These are phyloP conservation scores for Hyposoter dolosus DNA, from an alignment of 2,888 invertebrate species.

Conservation along the genomic window DNA sequence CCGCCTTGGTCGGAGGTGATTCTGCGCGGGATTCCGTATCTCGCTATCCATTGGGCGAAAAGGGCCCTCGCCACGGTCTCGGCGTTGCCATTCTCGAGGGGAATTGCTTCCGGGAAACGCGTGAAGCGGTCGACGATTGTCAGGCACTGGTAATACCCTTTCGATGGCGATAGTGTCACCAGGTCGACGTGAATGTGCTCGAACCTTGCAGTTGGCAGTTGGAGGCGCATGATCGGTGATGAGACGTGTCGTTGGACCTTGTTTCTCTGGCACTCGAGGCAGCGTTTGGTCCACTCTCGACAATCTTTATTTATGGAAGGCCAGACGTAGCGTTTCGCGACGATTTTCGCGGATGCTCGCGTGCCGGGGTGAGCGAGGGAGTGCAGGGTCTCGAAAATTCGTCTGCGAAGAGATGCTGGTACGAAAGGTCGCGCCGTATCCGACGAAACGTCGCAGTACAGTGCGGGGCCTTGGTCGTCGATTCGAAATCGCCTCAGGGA, in stretches of 20 bases:
- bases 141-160: conserved; percentile 76
- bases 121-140: conserved; percentile 73
- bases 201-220: not conserved
- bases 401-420: not conserved
- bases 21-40: conserved; percentile 41
- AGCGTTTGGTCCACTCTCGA: not conserved
- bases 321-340: not conserved
- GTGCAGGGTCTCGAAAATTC: not conserved
- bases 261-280: not conserved
- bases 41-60: conserved; percentile 37
- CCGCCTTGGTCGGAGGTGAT: conserved; percentile 77
- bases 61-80: conserved; percentile 35
- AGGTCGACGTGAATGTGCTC: not conserved
- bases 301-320: not conserved
- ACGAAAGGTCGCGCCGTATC: not conserved
- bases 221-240: not conserved
- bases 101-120: conserved; percentile 73
- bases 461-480: not conserved
- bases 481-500: not conserved
- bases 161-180: not conserved
- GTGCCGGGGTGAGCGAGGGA: not conserved
- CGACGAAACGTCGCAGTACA: not conserved
- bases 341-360: not conserved
- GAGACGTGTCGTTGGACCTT: not conserved
- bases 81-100: conserved; percentile 64